Conservation (phyloP, 2,113 vertebrate genomes). For the Potamarius usumacintae region DNA sequence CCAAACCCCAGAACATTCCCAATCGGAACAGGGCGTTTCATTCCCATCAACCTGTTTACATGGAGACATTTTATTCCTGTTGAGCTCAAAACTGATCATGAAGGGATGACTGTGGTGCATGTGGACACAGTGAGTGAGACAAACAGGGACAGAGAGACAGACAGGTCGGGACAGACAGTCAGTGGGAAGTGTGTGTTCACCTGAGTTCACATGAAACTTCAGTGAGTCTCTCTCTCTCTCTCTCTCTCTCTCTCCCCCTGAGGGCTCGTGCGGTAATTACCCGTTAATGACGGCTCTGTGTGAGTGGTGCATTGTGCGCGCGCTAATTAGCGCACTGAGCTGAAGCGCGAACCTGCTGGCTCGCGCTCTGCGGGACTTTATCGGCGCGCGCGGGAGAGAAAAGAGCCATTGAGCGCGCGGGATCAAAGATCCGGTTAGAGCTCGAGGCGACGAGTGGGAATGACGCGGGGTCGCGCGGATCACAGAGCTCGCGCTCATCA, state of each 20-base stretch:
- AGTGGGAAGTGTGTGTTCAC: not conserved
- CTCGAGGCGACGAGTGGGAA: conserved; percentile 36
- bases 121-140: not conserved
- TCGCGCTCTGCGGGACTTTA: conserved; percentile 1
- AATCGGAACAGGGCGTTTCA: no score
- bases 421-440: conserved; percentile 42
- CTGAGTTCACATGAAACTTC: not conserved
- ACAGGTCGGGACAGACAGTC: not conserved
- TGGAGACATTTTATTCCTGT: no score
- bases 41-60: no score
- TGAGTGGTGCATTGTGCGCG: not conserved
- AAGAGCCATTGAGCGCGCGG: conserved; percentile 10
- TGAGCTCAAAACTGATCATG: no score
- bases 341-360: conserved; percentile 19
- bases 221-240: not conserved
- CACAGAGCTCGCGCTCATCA: not conserved
- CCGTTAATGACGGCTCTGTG: not conserved
- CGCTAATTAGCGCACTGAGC: conserved; percentile 6
- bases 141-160: no score
- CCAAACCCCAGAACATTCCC: no score
- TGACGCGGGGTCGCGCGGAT: conserved; percentile 39
- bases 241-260: not conserved
- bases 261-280: conserved; percentile 5
- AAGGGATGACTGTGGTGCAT: no score
- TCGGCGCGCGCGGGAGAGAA: conserved; percentile 10